Evolutionary conservation across 2,888 invertebrate genomes (phyloP), one percentile per base, ranked within the genome.

Genomic region (Sisyra nigra): DNA sequence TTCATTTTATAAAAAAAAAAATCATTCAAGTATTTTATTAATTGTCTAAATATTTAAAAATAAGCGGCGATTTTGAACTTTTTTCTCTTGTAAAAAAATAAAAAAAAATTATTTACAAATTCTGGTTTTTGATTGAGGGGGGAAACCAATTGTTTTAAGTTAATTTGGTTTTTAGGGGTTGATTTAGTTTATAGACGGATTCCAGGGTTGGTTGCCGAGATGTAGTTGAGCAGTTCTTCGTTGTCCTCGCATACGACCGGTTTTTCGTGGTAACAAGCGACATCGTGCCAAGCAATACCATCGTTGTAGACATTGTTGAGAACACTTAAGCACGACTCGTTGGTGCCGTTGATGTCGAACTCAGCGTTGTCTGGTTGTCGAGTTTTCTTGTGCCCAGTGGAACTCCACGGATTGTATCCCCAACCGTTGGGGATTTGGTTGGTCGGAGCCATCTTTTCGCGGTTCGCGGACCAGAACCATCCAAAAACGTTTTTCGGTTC

Each of bases 281-380:
- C 88, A 62, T 89, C 89, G 65, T 89, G 89, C 89, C 89, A 91
- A 50, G 85, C 86, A 59, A 91, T 86, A 50, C 89, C 89, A 58
- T 91, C 91, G 57, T 82, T 86, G 72, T 91, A 91, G 6, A 91
- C 89, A 63, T 91, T 91, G 70, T 91, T 89, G 49, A 91, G 70
- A 48, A 89, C 73, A 44, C 86, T 82, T 55, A 91, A 62, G 55
- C 91, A 91, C 31, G 89, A 87, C 61, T 91, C 89, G 48, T 75
- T 76, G 48, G 88, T 89, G 47, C 80, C 75, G 65, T 87, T 88
- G 63, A 88, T 87, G 57, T 87, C 87, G 63, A 80, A 88, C 62
- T 89, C 89, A 1, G 89, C 87, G 60, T 89, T 89, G 63, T 89
- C 89, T 17, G 89, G 89, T 60, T 91, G 89, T 44, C 74, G 77